These are phyloP conservation scores for Aphaenogaster rudis DNA, from an alignment of 1,140 invertebrate genomes.

Conservation along the genomic window DNA sequence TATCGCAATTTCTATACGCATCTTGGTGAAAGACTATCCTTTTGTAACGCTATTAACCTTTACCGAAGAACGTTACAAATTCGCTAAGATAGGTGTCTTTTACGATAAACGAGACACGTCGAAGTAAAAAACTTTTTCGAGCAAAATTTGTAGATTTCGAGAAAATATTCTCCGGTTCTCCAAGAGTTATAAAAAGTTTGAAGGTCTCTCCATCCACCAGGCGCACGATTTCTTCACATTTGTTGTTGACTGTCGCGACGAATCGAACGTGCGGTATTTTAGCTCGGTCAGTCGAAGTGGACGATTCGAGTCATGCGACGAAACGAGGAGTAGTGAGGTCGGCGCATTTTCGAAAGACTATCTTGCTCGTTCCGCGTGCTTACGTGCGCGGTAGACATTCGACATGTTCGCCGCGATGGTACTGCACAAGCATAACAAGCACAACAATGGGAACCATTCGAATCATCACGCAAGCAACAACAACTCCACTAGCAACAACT, in stretches of 20 bases:
- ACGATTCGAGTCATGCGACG: constrained; percentile 59
- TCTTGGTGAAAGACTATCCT: neutral
- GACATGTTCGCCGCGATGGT: constrained; percentile 86
- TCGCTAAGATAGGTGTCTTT: neutral
- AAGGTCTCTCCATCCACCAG: constrained; percentile 48
- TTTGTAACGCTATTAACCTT: neutral
- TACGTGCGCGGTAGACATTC: constrained; percentile 37
- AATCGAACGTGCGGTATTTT: constrained; percentile 48
- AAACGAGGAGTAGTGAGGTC: constrained; percentile 64
- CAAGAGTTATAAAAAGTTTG: constrained; percentile 32
- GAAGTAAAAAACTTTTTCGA: neutral
- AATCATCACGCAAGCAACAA: constrained; percentile 80
- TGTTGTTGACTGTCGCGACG: constrained; percentile 7
- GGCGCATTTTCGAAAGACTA: constrained; percentile 34
- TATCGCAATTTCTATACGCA: neutral
- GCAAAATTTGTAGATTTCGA: neutral
- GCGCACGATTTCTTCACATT: constrained; percentile 16
- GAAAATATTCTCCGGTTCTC: neutral
- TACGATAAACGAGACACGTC: neutral
- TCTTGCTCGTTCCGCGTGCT: constrained; percentile 50
- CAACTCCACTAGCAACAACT: constrained; percentile 70
- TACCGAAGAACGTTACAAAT: neutral
- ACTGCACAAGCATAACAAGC: constrained; percentile 83
- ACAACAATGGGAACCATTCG: constrained; percentile 80
- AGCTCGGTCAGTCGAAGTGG: constrained; percentile 37